These are phyloP conservation scores for Sycophila sp. DNA, from an alignment of 1,140 invertebrate genomes.

Conservation along the genomic window DNA sequence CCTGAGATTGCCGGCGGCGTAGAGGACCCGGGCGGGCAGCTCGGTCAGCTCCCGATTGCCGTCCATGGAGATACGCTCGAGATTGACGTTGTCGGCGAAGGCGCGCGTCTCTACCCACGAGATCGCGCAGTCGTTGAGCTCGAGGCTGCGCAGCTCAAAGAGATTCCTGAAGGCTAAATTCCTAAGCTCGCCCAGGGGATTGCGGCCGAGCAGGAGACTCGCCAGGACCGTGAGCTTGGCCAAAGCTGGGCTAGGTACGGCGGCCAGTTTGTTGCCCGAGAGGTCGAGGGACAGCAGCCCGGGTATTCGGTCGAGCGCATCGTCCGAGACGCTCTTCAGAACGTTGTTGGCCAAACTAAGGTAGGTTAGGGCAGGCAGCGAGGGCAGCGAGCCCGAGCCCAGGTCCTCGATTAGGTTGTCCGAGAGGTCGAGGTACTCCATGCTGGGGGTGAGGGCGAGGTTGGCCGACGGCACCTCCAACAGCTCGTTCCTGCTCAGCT, in stretches of 20 bases:
- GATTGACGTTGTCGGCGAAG: constrained; percentile 84
- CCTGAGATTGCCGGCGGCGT: constrained; percentile 78
- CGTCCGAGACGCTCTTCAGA: constrained; percentile 74
- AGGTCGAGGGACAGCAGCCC: constrained; percentile 79
- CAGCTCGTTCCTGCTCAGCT: constrained; percentile 80
- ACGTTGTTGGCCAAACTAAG: constrained; percentile 78
- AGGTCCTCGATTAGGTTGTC: constrained; percentile 79
- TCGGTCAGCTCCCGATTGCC: constrained; percentile 77
- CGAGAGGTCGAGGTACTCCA: constrained; percentile 76
- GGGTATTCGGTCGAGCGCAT: constrained; percentile 75
- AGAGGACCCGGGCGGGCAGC: constrained; percentile 78
- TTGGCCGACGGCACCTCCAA: constrained; percentile 77
- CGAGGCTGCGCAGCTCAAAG: constrained; percentile 78
- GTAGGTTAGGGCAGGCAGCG: constrained; percentile 72
- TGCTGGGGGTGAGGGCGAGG: constrained; percentile 71
- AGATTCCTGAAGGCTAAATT: constrained; percentile 82
- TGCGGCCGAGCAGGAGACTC: constrained; percentile 78
- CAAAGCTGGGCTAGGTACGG: constrained; percentile 78
- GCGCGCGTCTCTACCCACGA: constrained; percentile 76
- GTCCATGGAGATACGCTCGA: constrained; percentile 81
- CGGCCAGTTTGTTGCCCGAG: constrained; percentile 83
- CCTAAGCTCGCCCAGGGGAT: constrained; percentile 76
- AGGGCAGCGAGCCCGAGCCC: constrained; percentile 73
- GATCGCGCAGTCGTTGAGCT: constrained; percentile 76
- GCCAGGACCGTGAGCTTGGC: constrained; percentile 79